phyloP scores from a whole-genome alignment of 2,797 vertebrate genomes.

The Saxicola maurus region DNA sequence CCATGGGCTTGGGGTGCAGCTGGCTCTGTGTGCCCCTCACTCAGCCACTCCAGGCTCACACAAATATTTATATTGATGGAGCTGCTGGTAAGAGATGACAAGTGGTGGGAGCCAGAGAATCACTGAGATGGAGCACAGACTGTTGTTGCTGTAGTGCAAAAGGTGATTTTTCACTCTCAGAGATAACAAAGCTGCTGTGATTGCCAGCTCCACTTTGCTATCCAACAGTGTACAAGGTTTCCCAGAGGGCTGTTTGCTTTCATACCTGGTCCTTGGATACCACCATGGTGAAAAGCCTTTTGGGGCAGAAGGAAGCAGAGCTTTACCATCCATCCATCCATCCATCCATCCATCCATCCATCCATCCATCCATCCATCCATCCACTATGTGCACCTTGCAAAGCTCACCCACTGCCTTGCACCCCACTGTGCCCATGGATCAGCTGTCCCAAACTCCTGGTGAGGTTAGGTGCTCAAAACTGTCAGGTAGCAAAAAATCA shows the following conservation, averaged over 20 bases:
- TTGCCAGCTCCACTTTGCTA: neutral
- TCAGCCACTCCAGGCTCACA: neutral
- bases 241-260: neutral
- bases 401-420: rapidly evolving
- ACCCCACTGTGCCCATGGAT: rapidly evolving
- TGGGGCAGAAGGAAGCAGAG: neutral
- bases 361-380: too few relatives aligned
- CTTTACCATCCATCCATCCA: neutral
- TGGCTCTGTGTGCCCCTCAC: neutral
- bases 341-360: too few relatives aligned
- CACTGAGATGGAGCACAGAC: neutral
- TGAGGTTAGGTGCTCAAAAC: neutral
- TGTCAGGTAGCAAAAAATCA: neutral
- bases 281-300: neutral
- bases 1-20: neutral
- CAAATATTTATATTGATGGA: neutral
- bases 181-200: neutral
- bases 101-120: neutral
- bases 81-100: neutral
- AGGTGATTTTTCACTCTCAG: neutral
- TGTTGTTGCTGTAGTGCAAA: neutral
- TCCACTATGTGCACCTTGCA: too few relatives aligned
- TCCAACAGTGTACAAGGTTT: neutral
- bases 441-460: neutral
- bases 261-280: neutral